Evolutionary conservation across 2,888 invertebrate species (phyloP).

Genomic region (Hartigia nigra): DNA sequence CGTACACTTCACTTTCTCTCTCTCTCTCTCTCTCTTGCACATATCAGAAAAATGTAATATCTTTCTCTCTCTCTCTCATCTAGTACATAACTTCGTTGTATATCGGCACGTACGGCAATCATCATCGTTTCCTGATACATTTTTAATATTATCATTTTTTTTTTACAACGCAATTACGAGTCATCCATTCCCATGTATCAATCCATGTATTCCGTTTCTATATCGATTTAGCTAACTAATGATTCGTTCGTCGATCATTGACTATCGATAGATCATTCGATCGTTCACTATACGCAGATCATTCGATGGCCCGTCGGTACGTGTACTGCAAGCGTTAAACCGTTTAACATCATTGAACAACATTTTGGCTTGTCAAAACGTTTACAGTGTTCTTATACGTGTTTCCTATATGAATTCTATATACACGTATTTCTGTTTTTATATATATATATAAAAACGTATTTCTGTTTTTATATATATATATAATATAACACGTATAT

Average conservation of each 20-base stretch:
- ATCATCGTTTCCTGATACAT: background rate
- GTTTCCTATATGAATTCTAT: constrained; percentile 38
- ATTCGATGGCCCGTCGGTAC: constrained; percentile 14
- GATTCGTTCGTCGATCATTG: background rate
- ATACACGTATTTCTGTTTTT: constrained; percentile 35
- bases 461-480: constrained; percentile 23
- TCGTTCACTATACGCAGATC: background rate
- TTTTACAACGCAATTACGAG: background rate
- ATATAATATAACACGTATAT: background rate
- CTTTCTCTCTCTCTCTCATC: no score
- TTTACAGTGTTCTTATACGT: constrained; percentile 48
- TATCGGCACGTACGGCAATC: background rate
- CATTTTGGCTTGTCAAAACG: constrained; percentile 63
- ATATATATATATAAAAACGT: constrained; percentile 34
- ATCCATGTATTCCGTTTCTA: no score
- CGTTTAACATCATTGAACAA: constrained; percentile 55
- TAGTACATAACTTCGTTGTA: background rate
- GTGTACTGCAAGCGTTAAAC: constrained; percentile 11
- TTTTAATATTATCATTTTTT: background rate
- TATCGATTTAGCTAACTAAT: background rate
- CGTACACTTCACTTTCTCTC: background rate
- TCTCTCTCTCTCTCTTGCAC: no score
- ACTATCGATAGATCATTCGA: background rate
- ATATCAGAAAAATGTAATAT: no score
- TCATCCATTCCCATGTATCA: background rate